These are phyloP conservation scores for Callimico goeldii DNA, from an alignment of 2,797 vertebrate genomes.

Conservation along the genomic window DNA sequence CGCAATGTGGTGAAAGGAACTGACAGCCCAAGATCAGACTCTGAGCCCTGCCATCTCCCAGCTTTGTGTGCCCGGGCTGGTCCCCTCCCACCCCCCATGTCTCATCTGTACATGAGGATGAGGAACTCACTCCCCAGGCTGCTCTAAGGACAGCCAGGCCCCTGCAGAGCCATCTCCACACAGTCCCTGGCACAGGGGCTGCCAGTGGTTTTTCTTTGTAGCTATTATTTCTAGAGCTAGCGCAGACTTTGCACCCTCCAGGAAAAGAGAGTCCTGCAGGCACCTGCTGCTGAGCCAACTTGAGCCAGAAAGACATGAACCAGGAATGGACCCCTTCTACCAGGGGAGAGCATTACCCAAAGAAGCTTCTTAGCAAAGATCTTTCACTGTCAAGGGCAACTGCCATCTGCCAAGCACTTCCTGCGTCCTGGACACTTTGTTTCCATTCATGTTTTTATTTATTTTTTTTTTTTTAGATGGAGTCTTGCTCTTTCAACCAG, in stretches of 20 bases:
- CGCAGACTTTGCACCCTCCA: neutral
- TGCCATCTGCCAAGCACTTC: neutral
- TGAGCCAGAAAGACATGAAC: neutral
- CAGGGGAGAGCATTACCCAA: neutral
- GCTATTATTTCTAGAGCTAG: neutral
- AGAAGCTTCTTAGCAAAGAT: neutral
- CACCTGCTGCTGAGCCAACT: rapidly evolving
- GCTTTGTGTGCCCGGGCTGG: too few species aligned
- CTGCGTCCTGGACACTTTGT: neutral
- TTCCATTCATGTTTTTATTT: neutral
- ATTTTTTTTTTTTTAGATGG: too few species aligned
- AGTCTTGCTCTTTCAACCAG: too few species aligned
- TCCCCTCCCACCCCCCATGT: rapidly evolving
- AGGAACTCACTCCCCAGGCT: neutral
- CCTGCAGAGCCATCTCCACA: rapidly evolving
- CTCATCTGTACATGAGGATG: neutral
- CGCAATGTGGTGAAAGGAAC: neutral
- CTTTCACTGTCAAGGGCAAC: too few species aligned
- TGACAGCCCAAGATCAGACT: neutral
- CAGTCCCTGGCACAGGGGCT: neutral
- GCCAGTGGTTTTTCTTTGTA: too few species aligned
- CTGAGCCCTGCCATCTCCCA: neutral
- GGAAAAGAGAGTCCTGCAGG: neutral
- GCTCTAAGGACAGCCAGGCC: rapidly evolving
- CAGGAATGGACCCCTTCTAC: neutral